Evolutionary conservation across 2,113 vertebrate genomes (phyloP).

Genomic region (Sphaerodactylus townsendi): DNA sequence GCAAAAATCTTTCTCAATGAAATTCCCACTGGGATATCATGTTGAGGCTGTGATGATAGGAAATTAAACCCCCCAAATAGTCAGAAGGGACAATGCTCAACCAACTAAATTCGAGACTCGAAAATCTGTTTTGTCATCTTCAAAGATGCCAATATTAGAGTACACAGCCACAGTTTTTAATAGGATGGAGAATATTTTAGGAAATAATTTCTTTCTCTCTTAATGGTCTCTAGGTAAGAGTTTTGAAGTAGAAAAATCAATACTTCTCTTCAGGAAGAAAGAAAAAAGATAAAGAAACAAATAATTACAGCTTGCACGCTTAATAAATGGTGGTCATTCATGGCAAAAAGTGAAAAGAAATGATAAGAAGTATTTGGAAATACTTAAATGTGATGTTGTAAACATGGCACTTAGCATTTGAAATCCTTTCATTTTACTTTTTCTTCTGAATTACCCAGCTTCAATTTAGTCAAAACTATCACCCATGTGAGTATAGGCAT

Average conservation of each 20-base stretch:
- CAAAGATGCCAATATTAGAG: constrained; percentile 11
- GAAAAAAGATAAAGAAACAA: constrained; percentile 56
- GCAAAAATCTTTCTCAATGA: background rate
- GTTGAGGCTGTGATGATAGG: background rate
- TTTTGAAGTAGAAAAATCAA: constrained; percentile 61
- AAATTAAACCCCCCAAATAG: constrained; percentile 22
- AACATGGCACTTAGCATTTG: background rate
- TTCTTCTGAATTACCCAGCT: background rate
- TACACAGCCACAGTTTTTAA: constrained; percentile 37
- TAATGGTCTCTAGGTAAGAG: constrained; percentile 52
- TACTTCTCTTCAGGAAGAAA: constrained; percentile 44
- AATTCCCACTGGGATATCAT: background rate
- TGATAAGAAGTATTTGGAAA: background rate
- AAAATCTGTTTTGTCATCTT: constrained; percentile 18
- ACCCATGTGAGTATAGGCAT: background rate
- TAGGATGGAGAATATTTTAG: constrained; percentile 39
- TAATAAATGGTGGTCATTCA: constrained; percentile 39
- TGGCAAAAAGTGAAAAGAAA: constrained; percentile 13
- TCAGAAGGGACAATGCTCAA: constrained; percentile 16
- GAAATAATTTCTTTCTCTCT: constrained; percentile 57
- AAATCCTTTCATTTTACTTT: background rate
- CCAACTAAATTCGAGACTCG: constrained; percentile 18
- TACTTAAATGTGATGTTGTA: background rate
- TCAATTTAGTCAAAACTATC: background rate
- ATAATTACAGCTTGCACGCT: constrained; percentile 52